Conservation (phyloP, 2,113 vertebrate species). For the Tautogolabrus adspersus region DNA sequence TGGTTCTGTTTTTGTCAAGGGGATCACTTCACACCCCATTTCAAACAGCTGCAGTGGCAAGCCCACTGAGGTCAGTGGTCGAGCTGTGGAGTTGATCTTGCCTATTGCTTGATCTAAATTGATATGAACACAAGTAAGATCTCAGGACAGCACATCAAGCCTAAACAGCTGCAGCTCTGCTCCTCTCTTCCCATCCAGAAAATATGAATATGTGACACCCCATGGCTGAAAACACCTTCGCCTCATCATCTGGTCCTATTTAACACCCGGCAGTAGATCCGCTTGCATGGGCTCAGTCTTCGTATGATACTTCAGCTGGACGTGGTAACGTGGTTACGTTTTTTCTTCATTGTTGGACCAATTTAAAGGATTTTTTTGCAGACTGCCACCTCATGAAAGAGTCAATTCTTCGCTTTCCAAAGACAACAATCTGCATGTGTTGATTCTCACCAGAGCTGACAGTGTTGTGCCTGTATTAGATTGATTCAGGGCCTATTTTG, state of each 20-base stretch:
- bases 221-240: slow-evolving; percentile 50
- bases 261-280: slow-evolving; percentile 48
- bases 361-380: slow-evolving; percentile 54
- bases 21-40: slow-evolving; percentile 30
- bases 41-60: slow-evolving; percentile 29
- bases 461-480: slow-evolving; percentile 15
- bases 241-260: slow-evolving; percentile 75
- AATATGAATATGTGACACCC: slow-evolving; percentile 52
- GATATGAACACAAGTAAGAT: slow-evolving; percentile 47
- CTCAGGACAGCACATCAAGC: slow-evolving; percentile 49
- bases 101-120: slow-evolving; percentile 31
- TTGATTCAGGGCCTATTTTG: slow-evolving; percentile 14
- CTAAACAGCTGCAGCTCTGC: slow-evolving; percentile 64
- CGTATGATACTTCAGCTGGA: slow-evolving; percentile 59
- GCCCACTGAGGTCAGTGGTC: slow-evolving; percentile 17
- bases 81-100: slow-evolving; percentile 13
- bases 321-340: slow-evolving; percentile 15
- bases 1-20: slow-evolving; percentile 8
- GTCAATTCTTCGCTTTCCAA: slow-evolving; percentile 64
- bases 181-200: slow-evolving; percentile 55
- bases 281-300: slow-evolving; percentile 38
- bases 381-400: slow-evolving; percentile 60
- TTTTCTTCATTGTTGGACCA: slow-evolving; percentile 52
- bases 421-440: slow-evolving; percentile 59
- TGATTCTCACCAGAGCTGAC: slow-evolving; percentile 37